Evolutionary conservation across 2,797 vertebrate genomes (phyloP).

Genomic region (Megaceryle alcyon): DNA sequence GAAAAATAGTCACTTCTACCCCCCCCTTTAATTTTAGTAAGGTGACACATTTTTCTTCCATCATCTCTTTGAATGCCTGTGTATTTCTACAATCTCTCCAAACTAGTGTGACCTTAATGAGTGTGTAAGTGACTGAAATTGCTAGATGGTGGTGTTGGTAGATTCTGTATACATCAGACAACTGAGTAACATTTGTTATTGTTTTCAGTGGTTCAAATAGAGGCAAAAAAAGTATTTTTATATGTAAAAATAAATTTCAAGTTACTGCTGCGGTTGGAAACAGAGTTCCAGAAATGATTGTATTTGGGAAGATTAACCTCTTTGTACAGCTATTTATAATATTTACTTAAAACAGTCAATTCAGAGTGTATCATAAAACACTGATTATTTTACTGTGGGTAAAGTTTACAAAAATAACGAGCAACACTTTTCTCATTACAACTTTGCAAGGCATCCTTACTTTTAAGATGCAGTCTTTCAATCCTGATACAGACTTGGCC

Average conservation of each 20-base stretch:
- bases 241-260: not conserved
- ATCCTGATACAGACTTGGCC: not conserved
- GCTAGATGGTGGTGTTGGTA: not conserved
- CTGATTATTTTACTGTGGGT: fast-evolving
- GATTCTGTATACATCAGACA: not conserved
- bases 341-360: not conserved
- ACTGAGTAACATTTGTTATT: not conserved
- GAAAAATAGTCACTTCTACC: not conserved
- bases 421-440: not conserved
- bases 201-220: not conserved
- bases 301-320: not conserved
- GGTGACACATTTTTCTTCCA: not conserved
- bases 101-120: not conserved
- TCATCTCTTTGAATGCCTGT: not conserved
- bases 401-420: not conserved
- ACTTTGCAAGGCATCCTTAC: not conserved
- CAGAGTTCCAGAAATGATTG: not conserved
- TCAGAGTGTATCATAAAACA: not conserved
- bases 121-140: not conserved
- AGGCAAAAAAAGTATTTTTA: not conserved
- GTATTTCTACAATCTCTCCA: not conserved
- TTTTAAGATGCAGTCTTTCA: not conserved
- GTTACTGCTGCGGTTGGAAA: not conserved
- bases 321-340: not conserved
- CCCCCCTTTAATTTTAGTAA: not conserved